These are phyloP conservation scores for Zoanthus sansibaricus DNA, from an alignment of 92 coral and sea anemone species.

Conservation along the genomic window DNA sequence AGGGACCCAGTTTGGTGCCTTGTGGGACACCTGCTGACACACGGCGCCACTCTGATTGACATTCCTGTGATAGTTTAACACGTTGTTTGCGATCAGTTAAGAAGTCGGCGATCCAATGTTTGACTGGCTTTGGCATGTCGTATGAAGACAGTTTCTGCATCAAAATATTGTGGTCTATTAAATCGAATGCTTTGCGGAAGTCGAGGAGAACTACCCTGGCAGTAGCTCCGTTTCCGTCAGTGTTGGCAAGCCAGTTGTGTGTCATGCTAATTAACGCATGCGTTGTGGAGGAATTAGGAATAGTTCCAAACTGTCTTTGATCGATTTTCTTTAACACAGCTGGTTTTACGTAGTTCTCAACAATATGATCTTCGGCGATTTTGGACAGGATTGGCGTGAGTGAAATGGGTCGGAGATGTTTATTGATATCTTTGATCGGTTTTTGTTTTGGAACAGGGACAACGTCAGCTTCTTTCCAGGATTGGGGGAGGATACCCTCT, in stretches of 20 bases:
- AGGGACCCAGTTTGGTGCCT: no score
- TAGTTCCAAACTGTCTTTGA: no score
- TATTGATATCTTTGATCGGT: background rate
- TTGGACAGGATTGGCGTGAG: background rate
- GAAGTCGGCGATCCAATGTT: background rate
- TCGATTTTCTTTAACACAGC: no score
- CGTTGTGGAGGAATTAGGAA: background rate
- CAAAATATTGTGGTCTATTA: background rate
- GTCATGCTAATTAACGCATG: conserved; percentile 1
- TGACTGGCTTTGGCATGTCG: background rate
- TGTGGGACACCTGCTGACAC: no score
- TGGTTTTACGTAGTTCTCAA: background rate
- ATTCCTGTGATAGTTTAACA: no score
- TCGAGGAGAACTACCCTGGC: background rate
- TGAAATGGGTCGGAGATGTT: background rate
- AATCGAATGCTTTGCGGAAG: background rate
- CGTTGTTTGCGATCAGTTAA: background rate
- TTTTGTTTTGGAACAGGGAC: background rate
- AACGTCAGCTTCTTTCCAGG: background rate
- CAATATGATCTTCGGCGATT: background rate
- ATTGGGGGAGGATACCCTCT: background rate
- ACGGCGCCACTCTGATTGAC: no score
- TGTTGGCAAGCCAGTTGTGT: background rate
- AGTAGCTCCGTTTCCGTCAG: no score
- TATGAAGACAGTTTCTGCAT: no score